Conservation (phyloP, 2,113 vertebrate species). For the Labrus mixtus region DNA sequence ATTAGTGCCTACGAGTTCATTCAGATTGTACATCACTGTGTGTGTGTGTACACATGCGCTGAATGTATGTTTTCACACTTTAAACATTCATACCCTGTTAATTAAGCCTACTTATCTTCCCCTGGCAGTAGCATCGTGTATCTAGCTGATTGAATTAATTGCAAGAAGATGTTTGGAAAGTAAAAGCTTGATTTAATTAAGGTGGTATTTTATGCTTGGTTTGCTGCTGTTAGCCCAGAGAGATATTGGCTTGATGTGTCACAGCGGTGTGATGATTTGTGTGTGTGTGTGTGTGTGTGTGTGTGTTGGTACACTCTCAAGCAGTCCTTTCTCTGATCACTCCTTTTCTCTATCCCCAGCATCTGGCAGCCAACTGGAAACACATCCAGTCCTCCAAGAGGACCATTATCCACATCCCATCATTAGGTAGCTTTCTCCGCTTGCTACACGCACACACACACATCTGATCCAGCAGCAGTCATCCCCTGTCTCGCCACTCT, state of each 20-base stretch:
- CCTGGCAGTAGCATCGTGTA: constrained; percentile 98
- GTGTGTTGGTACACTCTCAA: constrained; percentile 45
- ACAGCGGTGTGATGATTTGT: constrained; percentile 80
- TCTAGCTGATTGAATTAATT: constrained; percentile 99
- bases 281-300: constrained; percentile 17
- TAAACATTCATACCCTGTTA: constrained; percentile 97
- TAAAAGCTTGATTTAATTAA: constrained; percentile 99
- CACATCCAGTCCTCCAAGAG: constrained; percentile 97
- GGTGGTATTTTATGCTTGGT: constrained; percentile 98
- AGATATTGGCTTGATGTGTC: constrained; percentile 81
- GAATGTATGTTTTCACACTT: constrained; percentile 82
- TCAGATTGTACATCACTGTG: constrained; percentile 90
- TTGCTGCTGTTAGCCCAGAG: constrained; percentile 87
- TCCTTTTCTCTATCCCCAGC: constrained; percentile 91
- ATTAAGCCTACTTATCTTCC: constrained; percentile 99
- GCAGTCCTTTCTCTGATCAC: constrained; percentile 90
- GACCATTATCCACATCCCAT: constrained; percentile 99
- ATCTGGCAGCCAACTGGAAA: constrained; percentile 99
- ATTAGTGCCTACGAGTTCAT: constrained; percentile 98
- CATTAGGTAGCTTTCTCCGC: constrained; percentile 95
- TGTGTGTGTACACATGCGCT: constrained; percentile 75
- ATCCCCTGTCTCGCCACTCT: constrained; percentile 87
- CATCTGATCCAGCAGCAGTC: constrained; percentile 63
- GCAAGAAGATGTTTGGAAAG: constrained; percentile 97
- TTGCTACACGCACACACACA: constrained; percentile 48